These are phyloP conservation scores for Elysia chlorotica DNA, from an alignment of 1,140 invertebrate genomes.

Conservation along the genomic window DNA sequence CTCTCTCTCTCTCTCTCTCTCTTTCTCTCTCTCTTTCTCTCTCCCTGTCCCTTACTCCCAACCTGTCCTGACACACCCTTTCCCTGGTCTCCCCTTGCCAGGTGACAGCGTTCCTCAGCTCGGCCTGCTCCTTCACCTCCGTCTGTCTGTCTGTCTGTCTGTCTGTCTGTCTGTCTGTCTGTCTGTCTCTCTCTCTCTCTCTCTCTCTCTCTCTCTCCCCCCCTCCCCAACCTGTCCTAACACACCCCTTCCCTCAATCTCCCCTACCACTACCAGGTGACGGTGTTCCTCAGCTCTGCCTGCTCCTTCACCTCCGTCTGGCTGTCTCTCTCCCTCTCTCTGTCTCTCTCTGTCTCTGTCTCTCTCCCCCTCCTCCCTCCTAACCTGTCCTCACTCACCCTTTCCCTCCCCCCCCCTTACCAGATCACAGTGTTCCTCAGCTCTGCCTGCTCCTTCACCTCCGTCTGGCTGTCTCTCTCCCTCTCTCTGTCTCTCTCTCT, in stretches of 20 bases:
- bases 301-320: background rate
- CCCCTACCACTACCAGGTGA: too few relatives aligned
- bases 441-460: too few relatives aligned
- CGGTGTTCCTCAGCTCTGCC: too few relatives aligned
- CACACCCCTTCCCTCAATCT: background rate
- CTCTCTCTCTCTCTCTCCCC: background rate
- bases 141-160: background rate
- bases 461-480: background rate
- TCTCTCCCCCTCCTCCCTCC: background rate
- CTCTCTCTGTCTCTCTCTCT: background rate
- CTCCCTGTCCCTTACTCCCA: too few relatives aligned
- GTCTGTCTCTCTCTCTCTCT: background rate
- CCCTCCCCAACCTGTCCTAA: background rate
- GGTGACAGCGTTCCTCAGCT: too few relatives aligned
- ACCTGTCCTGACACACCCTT: too few relatives aligned
- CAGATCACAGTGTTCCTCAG: too few relatives aligned
- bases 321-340: background rate
- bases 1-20: too few relatives aligned
- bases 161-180: background rate
- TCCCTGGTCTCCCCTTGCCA: too few relatives aligned
- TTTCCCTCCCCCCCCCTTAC: background rate
- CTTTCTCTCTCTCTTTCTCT: too few relatives aligned
- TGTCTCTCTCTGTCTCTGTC: background rate
- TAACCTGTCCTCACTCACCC: background rate
- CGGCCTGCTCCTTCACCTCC: too few relatives aligned